Percentiles rank a stretch among this genome's conserved stretches.
Conservation (phyloP, 2,113 vertebrate species). For the Monarcha castaneiventris region DNA sequence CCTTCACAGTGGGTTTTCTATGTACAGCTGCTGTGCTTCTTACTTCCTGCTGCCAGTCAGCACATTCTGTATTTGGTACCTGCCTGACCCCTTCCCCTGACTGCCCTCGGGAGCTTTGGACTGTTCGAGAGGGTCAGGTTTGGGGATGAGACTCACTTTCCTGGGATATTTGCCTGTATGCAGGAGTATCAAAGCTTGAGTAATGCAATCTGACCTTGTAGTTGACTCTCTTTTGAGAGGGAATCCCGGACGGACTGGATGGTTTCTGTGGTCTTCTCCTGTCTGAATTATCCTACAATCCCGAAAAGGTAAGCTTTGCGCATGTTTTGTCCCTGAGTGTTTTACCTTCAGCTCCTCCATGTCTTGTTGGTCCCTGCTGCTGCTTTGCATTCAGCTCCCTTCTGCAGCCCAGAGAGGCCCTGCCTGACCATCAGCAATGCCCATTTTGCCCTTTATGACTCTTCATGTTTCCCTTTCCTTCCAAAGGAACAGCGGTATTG, state of each 20-base stretch:
- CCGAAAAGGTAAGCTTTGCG: neutral
- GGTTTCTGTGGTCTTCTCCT: neutral
- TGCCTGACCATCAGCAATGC: neutral
- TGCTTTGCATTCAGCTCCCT: neutral
- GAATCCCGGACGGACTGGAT: neutral
- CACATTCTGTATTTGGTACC: neutral
- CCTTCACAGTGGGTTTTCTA: neutral
- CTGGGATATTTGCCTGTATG: neutral
- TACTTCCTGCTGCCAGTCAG: neutral
- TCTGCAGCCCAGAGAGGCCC: neutral
- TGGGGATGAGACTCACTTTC: neutral
- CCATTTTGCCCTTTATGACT: rapidly evolving
- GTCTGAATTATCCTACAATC: neutral
- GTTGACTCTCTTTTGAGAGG: neutral
- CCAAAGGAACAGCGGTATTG: neutral
- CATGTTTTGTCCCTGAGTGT: neutral
- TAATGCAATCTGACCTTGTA: neutral
- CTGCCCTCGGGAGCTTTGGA: neutral
- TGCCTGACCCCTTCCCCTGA: neutral
- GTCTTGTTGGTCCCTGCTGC: neutral
- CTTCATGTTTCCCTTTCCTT: neutral
- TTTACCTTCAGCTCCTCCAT: neutral
- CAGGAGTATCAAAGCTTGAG: neutral
- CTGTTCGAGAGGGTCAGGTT: neutral
- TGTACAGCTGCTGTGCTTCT: neutral